These are phyloP conservation scores for Diaperis boleti DNA, from an alignment of 2,888 invertebrate species.

Conservation along the genomic window DNA sequence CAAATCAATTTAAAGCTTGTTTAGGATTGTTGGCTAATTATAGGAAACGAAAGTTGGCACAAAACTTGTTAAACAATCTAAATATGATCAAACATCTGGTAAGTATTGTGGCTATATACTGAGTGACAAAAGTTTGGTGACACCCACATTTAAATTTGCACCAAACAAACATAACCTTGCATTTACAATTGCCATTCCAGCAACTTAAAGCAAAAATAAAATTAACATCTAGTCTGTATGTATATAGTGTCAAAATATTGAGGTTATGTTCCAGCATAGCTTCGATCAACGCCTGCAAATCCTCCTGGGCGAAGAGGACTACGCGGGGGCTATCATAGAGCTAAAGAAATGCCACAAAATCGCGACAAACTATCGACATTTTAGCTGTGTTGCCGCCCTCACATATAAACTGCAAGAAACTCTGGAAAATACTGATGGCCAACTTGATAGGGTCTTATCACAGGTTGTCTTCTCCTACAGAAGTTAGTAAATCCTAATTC, in stretches of 20 bases:
- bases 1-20: slow-evolving; percentile 86
- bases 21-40: slow-evolving; percentile 93
- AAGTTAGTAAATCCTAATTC: slow-evolving; percentile 2
- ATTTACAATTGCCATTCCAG: no score
- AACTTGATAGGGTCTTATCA: slow-evolving; percentile 87
- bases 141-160: no score
- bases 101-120: slow-evolving; percentile 54
- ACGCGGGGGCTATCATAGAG: slow-evolving; percentile 90
- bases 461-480: slow-evolving; percentile 72
- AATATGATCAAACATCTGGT: slow-evolving; percentile 84
- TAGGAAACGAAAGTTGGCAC: slow-evolving; percentile 86
- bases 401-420: slow-evolving; percentile 91
- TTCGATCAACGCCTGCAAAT: slow-evolving; percentile 88
- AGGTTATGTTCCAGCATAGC: slow-evolving; percentile 72
- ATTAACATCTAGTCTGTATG: no score
- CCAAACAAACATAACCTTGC: no score
- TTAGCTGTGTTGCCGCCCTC: slow-evolving; percentile 90
- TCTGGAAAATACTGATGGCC: slow-evolving; percentile 90
- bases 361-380: slow-evolving; percentile 87
- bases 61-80: slow-evolving; percentile 83
- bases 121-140: no score
- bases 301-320: slow-evolving; percentile 85
- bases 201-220: no score
- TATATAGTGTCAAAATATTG: no score
- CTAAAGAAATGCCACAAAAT: slow-evolving; percentile 89